These are phyloP conservation scores for Suncus etruscus DNA, from an alignment of 2,113 vertebrate species.

Conservation along the genomic window DNA sequence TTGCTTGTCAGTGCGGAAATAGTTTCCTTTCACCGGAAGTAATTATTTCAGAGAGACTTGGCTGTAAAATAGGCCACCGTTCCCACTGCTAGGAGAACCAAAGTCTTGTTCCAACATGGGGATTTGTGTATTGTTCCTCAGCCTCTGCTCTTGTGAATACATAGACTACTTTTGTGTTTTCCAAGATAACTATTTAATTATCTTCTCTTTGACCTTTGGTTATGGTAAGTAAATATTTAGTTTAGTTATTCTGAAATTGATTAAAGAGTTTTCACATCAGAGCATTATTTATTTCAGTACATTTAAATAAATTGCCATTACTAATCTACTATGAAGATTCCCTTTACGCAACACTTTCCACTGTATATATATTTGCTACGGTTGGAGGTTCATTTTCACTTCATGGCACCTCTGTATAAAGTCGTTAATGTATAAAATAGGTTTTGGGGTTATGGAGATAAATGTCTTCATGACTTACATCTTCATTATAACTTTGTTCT, in stretches of 20 bases:
- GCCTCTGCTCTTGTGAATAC: too few species aligned
- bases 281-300: too few species aligned
- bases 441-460: background rate
- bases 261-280: too few species aligned
- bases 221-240: slow-evolving; percentile 3
- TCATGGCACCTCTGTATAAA: slow-evolving; percentile 7
- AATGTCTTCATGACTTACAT: background rate
- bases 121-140: background rate
- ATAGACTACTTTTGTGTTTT: background rate
- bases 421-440: slow-evolving; percentile 38
- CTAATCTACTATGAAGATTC: background rate
- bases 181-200: background rate
- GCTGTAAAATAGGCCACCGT: background rate
- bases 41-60: background rate
- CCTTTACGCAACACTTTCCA: background rate
- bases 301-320: background rate
- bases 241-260: background rate
- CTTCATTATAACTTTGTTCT: slow-evolving; percentile 31
- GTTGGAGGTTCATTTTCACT: background rate
- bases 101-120: fast-evolving
- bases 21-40: background rate
- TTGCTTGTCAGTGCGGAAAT: background rate
- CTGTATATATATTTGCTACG: background rate
- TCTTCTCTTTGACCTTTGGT: background rate
- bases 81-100: background rate